Base-by-base conservation (phyloP, 2,888 invertebrate genomes). In the Itoplectis maculator region DNA sequence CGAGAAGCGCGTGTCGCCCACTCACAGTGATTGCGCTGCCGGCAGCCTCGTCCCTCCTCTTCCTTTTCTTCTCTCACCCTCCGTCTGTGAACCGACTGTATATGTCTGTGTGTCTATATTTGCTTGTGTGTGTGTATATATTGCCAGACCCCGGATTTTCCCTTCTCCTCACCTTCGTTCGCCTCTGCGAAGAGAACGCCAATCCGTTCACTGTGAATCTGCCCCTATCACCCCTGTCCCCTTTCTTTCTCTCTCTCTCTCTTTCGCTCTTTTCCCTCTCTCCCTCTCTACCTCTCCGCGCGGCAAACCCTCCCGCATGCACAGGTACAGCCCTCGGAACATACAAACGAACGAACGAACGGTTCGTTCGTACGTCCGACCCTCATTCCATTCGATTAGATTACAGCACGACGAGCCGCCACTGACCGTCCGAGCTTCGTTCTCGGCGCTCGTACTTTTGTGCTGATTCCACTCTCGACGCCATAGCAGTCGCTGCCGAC, bases 1-100 rank as follows among this genome's bases (percentile, higher is more conserved):
- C 88, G 87, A 85, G 82, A 89, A 89, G 87, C 89, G 91, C 89
- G 89, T 90, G 91, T 92, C 91, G 91, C 91, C 91, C 91, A 92
- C 92, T 92, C 92, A 90, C 89, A 87, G 89, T 91, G 92, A 92
- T 92, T 92, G 92, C 78, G 74, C 90, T 87, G 88, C 90, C 87
- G 87, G 88, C 88, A 89, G 87, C 86, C 87, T 82, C 72, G 70
- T 76, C 70, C 63, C 47, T 40, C 40, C 63, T 42, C 81, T 65
- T 51, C 54, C 45, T 61, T 45, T 66, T 69, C 49, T 51, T 70
- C 72, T 73, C 78, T 73, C 56, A 23, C 70, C 72, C 61, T 59
- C 70, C 77, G 70, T 83, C 78, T 74, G 80, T 73, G 69, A 79
- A 74, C 68, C 68, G 73, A 68, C 59, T 74, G 65, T 81, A 61